Base-by-base conservation (phyloP, 2,113 vertebrate genomes). In the Patagioenas fasciata region DNA sequence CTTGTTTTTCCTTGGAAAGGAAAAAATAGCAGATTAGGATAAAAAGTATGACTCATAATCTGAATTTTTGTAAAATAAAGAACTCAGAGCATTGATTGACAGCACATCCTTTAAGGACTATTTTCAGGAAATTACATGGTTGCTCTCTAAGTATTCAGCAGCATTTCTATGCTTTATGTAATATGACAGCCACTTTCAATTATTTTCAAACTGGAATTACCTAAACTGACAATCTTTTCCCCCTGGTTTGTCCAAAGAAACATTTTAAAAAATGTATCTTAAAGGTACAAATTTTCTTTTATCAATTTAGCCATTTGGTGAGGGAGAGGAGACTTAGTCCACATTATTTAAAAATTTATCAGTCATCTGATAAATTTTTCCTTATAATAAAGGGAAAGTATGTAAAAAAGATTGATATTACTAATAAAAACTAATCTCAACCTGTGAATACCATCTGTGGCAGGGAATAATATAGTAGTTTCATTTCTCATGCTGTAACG, bases 121-220 rank as follows among this genome's bases (percentile, higher is more conserved):
- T 84, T 89, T 92, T 86, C 74, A 91, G 60, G 66, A 84, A 89
- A 96, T 91, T 70, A 73, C 25, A 53, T 56, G 61, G n/a, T 64
- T 80, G 4, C 1, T 77, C 32, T 86, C 29, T 65, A 82, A 58
- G 17, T 79, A 23, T 84, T 90, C 84, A 72, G 31, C 19, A 81
- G 6, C 20, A 48, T 42, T 77, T 26, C 3, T 75, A 19, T 53
- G 31, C 70, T 82, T 95, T 82, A 28, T 72, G 50, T 18, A 84
- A 61, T 79, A 72, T 81, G 91, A 82, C 53, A 94, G 32, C 4
- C 13, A 77, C 15, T 92, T 88, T 79, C 29, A 92, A 80, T 58
- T 90, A 88, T 92, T 90, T 97, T 95, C 62, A 89, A 75, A 91
- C 47, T 82, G 13, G 25, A 86, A 92, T 71, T 85, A 58, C 25